Evolutionary conservation across 2,113 vertebrate genomes (phyloP).

Genomic region (Dromiciops gliroides): DNA sequence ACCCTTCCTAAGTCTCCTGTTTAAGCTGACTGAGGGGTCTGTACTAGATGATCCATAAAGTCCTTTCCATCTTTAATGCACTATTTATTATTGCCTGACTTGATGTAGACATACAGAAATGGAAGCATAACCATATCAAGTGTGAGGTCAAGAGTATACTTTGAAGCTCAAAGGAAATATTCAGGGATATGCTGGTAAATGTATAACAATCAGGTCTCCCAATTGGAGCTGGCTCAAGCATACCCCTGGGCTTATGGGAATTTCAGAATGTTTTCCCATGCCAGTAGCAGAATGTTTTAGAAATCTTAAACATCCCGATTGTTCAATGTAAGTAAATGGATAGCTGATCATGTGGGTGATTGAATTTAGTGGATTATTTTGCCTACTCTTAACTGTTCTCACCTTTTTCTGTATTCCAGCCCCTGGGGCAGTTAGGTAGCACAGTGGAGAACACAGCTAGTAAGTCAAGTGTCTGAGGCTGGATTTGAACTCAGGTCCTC

Average conservation of each 20-base stretch:
- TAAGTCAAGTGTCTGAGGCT: no score
- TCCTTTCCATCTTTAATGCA: not conserved
- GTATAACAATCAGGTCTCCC: not conserved
- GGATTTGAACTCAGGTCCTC: no score
- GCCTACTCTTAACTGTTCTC: accelerated
- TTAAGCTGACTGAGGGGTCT: not conserved
- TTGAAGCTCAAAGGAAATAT: not conserved
- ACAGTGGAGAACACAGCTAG: no score
- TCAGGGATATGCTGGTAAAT: not conserved
- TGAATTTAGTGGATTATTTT: accelerated
- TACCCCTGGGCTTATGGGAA: not conserved
- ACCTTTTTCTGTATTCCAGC: not conserved
- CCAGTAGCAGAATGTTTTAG: not conserved
- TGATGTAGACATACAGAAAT: not conserved
- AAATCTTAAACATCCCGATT: not conserved
- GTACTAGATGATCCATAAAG: not conserved
- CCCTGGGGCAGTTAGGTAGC: no score
- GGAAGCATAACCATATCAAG: not conserved
- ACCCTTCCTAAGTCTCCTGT: not conserved
- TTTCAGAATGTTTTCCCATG: not conserved
- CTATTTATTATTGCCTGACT: not conserved
- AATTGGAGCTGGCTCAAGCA: not conserved
- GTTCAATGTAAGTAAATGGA: not conserved
- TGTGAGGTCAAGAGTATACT: not conserved
- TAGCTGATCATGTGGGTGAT: accelerated